Evolutionary conservation across 2,797 vertebrate species (phyloP).

Genomic region (Sebastes minor): DNA sequence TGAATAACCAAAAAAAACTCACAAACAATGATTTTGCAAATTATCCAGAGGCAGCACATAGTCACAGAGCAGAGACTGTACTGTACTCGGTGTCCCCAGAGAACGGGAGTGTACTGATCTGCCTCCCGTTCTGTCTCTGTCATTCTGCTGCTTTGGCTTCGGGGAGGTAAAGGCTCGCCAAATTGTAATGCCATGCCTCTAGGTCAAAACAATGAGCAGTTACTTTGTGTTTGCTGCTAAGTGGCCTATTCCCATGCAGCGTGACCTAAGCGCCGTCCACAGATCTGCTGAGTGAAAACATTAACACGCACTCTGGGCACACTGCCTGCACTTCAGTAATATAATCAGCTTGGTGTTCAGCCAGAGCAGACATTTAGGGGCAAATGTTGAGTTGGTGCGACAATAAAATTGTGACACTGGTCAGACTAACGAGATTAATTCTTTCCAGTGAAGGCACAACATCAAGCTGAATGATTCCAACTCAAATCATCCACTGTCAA

Average conservation of each 20-base stretch:
- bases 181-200: conserved; percentile 33
- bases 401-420: conserved; percentile 45
- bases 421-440: conserved; percentile 41
- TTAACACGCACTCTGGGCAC: conserved; percentile 41
- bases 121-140: conserved; percentile 13
- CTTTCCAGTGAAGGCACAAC: not conserved
- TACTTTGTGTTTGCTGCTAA: conserved; percentile 56
- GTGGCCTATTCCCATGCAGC: conserved; percentile 52
- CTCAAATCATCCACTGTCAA: conserved; percentile 9
- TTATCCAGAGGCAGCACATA: not conserved
- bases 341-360: conserved; percentile 56
- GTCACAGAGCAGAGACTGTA: not conserved
- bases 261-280: conserved; percentile 46
- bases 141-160: conserved; percentile 33
- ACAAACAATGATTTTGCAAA: no score
- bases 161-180: conserved; percentile 24
- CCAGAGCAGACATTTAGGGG: conserved; percentile 56
- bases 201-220: conserved; percentile 49
- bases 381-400: conserved; percentile 43
- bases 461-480: conserved; percentile 13
- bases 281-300: conserved; percentile 67
- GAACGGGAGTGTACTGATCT: not conserved
- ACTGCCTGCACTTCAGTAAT: conserved; percentile 53
- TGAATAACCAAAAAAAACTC: no score
- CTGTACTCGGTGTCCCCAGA: not conserved